These are phyloP conservation scores for Perodicticus potto DNA, from an alignment of 2,797 vertebrate species.

Conservation along the genomic window DNA sequence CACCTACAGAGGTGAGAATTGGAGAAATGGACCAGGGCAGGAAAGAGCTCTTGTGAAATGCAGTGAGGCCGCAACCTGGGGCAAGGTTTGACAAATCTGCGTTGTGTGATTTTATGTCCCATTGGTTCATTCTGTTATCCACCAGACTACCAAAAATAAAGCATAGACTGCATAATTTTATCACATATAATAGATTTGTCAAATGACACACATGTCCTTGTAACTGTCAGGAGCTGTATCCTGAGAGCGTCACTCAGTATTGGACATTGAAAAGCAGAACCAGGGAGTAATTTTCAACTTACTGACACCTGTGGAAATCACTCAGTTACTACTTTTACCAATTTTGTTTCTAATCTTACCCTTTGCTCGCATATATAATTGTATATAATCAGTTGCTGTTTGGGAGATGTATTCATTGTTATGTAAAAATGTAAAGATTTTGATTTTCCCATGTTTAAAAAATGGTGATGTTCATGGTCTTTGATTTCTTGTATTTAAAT, in stretches of 20 bases:
- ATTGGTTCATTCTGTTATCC: constrained; percentile 71
- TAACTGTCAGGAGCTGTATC: constrained; percentile 73
- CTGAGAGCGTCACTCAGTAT: constrained; percentile 61
- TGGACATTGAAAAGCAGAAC: constrained; percentile 68
- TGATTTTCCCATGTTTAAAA: neutral
- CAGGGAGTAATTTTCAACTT: constrained; percentile 53
- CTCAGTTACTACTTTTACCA: neutral
- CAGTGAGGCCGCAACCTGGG: neutral
- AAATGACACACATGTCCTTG: constrained; percentile 78
- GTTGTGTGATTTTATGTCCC: constrained; percentile 70
- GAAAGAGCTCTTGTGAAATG: neutral
- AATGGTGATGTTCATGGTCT: neutral
- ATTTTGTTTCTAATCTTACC: constrained; percentile 6
- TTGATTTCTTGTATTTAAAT: constrained; percentile 63
- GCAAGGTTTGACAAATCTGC: constrained; percentile 61
- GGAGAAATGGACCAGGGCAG: constrained; percentile 23
- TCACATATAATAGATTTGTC: constrained; percentile 68
- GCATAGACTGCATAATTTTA: constrained; percentile 51
- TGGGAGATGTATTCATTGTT: constrained; percentile 62
- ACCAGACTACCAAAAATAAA: constrained; percentile 47
- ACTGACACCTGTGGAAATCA: neutral
- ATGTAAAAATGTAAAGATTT: constrained; percentile 58
- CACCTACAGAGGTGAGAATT: constrained; percentile 62
- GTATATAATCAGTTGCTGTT: constrained; percentile 50
- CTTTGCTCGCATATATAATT: neutral